Base-by-base conservation (phyloP, 2,797 vertebrate genomes). In the Orientallactaga sibirica region DNA sequence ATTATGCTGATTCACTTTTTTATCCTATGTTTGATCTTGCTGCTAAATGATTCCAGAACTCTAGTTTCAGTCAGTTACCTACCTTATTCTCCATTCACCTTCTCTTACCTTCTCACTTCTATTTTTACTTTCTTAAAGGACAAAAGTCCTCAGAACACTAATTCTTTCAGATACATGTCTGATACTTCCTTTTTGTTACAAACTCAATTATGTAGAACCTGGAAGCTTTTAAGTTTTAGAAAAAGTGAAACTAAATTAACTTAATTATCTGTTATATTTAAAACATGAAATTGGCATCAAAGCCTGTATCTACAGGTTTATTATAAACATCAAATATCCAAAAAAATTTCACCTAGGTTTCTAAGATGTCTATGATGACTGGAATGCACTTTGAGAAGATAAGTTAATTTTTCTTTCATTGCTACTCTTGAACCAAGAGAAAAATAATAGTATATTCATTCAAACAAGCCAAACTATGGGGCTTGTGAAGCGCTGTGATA, bases 201-300 rank as follows among this genome's bases (percentile, higher is more conserved):
- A 89, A 94, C 15, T 92, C 82, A 94, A 92, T 86, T 88, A 93
- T 58, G 58, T n/a, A 94, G 71, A 94, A 93, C 93, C 37, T 83
- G 87, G 67, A 96, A 77, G 75, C 73, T 94, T 85, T 96, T 55
- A 95, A 89, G 68, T 94, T 92, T 90, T 86, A 62, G 58, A 80
- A 96, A 94, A 95, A 93, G 88, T 77, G 81, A 93, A 96, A 94
- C 83, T 24, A 18, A 96, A 92, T 87, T 90, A 93, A 27, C 58
- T 94, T 88, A 96, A 92, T 87, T 90, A 93, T 27, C 64, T 94
- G 86, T 90, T 74, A 91, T 88, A 94, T 86, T 92, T 88, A 94
- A 95, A 91, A 94, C 67, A 48, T 86, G 81, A 94, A 89, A 85
- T n/a, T 89, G 24, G 25, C 84, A 94, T 95, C 74, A 93, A 96